Evolutionary conservation across 2,113 vertebrate species (phyloP).

Genomic region (Bucco capensis): DNA sequence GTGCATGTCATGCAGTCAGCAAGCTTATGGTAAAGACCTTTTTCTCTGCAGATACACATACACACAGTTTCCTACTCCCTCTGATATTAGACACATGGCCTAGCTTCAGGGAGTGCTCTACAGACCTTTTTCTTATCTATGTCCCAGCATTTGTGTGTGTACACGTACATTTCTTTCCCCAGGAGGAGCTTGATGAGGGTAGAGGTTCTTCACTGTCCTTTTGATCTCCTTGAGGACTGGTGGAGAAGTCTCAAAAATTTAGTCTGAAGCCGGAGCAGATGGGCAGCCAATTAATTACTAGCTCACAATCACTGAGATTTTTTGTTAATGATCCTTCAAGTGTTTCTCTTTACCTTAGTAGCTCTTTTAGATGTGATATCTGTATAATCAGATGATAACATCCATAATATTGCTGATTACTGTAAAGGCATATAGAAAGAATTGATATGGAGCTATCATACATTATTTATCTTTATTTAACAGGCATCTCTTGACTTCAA

Average conservation of each 20-base stretch:
- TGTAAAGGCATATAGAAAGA: background rate
- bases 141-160: background rate
- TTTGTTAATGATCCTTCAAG: background rate
- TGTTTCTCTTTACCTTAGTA: background rate
- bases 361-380: background rate
- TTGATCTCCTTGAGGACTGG: background rate
- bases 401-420: background rate
- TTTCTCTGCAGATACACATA: background rate
- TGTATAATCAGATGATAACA: background rate
- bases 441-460: background rate
- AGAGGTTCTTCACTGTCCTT: background rate
- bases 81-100: conserved; percentile 27
- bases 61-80: background rate
- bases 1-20: background rate
- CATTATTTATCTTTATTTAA: background rate
- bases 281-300: background rate
- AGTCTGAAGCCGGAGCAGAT: background rate
- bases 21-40: background rate
- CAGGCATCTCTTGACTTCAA: background rate
- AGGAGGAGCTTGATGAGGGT: background rate
- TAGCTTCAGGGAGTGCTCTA: background rate
- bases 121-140: background rate
- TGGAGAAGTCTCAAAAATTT: background rate
- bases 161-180: background rate
- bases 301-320: background rate